Percentiles rank a stretch among this genome's conserved stretches.
Conservation (phyloP, 1,140 invertebrate genomes). For the Sarcophaga bullata region DNA sequence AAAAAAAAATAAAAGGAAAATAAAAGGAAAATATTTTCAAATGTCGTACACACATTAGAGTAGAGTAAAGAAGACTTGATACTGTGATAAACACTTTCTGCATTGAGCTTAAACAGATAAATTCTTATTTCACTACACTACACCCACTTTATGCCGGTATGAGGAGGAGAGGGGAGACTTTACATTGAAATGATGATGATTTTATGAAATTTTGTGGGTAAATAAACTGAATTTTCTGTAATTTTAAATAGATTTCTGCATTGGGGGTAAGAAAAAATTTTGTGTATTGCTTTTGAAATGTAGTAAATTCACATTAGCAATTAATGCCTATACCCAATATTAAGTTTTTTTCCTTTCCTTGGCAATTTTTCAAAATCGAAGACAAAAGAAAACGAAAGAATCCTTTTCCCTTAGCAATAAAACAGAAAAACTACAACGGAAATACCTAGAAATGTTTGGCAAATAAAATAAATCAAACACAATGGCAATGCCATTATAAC, state of each 20-base stretch:
- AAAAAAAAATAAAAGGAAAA: background rate
- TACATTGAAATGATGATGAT: background rate
- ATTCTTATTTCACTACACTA: too few species aligned
- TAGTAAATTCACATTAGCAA: background rate
- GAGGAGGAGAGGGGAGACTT: too few species aligned
- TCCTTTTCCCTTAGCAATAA: background rate
- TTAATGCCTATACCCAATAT: background rate
- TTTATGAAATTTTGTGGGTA: constrained; percentile 17
- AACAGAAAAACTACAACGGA: background rate
- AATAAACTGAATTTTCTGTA: background rate
- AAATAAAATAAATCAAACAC: constrained; percentile 27
- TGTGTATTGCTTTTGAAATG: too few species aligned
- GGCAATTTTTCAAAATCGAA: constrained; percentile 15
- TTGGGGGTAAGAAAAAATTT: too few species aligned
- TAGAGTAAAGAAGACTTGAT: background rate
- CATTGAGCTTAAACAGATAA: background rate
- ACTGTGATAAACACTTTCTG: background rate
- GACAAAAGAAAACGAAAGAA: background rate
- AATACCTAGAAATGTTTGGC: background rate
- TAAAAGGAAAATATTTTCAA: too few species aligned
- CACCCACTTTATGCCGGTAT: too few species aligned
- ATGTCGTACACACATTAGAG: too few species aligned
- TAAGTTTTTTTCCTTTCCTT: background rate
- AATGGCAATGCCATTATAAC: background rate
- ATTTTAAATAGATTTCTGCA: background rate